Base-by-base conservation (phyloP, 2,888 invertebrate species). In the Plemyria rubiginata region DNA sequence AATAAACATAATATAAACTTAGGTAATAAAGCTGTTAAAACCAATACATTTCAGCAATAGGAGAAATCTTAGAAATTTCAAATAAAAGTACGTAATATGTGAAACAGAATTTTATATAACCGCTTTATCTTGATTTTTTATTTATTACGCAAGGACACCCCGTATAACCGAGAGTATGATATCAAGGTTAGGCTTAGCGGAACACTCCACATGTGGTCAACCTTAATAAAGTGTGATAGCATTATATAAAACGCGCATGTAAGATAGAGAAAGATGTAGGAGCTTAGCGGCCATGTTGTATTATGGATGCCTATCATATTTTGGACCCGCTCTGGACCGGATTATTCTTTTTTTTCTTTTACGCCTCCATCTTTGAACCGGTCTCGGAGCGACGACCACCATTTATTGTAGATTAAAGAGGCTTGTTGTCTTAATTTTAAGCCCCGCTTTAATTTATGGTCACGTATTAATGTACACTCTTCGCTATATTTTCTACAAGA, bases 391-490 rank as follows among this genome's bases (percentile, higher is more conserved):
- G 90, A 86, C 89, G 90, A 87, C 90, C 86, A 87, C 88, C 92
- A 92, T 92, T 92, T 92, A 92, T 92, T 92, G 90, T 92, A 92
- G 92, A 93, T 93, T 93, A 93, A 93, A 92, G 88, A 92, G 91
- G 86, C 88, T 92, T 92, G 92, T 93, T 93, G 93, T 93, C 93
- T 93, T 92, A 92, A 93, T 93, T 93, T 92, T 92, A 90, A 93
- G 88, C 87, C 88, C 86, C 85, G 85, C 84, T 89, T 88, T 91
- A 92, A 92, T 92, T 92, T 92, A 92, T 91, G 85, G 81, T 79
- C 81, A 85, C 85, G 84, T 91, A 90, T 90, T 90, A 90, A 89
- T 88, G 87, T 85, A 81, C 79, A 80, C 80, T 85, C 84, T 82
- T 86, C 80, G 87, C 86, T 87, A 89, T 88, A 88, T 90, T 89